Conservation (phyloP, 2,113 vertebrate genomes). For the Lota lota region DNA sequence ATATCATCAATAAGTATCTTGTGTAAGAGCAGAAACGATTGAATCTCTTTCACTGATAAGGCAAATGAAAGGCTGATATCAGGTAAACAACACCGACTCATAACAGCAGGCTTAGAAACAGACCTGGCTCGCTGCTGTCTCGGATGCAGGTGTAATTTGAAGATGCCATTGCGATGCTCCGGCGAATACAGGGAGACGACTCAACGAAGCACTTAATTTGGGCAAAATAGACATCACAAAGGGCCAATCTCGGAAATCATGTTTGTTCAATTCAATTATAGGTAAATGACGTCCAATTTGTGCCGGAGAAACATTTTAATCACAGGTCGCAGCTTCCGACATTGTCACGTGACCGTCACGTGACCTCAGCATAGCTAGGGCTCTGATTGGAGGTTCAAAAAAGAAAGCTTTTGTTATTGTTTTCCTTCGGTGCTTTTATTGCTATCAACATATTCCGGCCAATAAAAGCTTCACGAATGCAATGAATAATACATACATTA, state of each 20-base stretch:
- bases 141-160: conserved; percentile 32
- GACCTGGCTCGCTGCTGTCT: conserved; percentile 55
- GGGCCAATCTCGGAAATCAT: not conserved
- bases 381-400: not conserved
- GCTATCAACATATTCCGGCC: not conserved
- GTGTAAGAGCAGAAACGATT: no score
- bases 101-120: conserved; percentile 4
- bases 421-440: not conserved
- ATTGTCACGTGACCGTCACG: conserved; percentile 46
- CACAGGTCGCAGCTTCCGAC: conserved; percentile 42
- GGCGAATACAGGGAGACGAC: no score
- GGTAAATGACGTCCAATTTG: not conserved
- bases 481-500: not conserved
- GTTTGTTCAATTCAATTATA: not conserved
- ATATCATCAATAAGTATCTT: no score
- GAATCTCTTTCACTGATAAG: no score
- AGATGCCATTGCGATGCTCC: conserved; percentile 49
- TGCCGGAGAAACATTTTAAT: conserved; percentile 7
- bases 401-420: not conserved
- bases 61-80: no score
- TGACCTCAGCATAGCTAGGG: conserved; percentile 18
- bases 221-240: not conserved
- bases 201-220: not conserved
- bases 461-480: not conserved
- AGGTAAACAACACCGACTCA: no score